These are phyloP conservation scores for Pseudomyrmex cubaensis DNA, from an alignment of 1,140 invertebrate genomes.

Conservation along the genomic window DNA sequence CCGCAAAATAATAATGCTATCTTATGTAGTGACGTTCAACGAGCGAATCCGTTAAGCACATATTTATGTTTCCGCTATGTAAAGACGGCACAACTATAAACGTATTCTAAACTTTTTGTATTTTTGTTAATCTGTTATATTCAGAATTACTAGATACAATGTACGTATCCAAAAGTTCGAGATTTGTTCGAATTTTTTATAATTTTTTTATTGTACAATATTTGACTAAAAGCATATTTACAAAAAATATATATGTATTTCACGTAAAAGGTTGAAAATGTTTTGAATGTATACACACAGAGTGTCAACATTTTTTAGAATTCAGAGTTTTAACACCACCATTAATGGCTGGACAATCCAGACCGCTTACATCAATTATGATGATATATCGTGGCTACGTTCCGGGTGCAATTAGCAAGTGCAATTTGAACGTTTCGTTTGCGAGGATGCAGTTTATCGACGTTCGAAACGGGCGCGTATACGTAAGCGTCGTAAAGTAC, in stretches of 20 bases:
- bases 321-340: neutral
- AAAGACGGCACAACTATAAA: neutral
- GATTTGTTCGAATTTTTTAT: no score
- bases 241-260: no score
- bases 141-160: neutral
- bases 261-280: no score
- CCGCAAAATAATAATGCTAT: neutral
- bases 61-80: neutral
- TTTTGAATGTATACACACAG: no score
- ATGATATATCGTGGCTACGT: constrained; percentile 11
- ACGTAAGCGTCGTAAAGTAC: constrained; percentile 20
- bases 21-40: neutral
- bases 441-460: neutral
- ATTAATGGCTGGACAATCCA: neutral
- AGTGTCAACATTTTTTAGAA: no score
- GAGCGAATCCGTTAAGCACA: neutral
- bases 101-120: neutral
- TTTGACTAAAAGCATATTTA: no score
- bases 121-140: neutral
- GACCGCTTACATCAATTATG: constrained; percentile 23
- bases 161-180: neutral
- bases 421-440: constrained; percentile 11
- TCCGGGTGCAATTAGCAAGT: constrained; percentile 22
- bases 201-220: no score
- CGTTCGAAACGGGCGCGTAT: neutral